Percentiles rank a stretch among this genome's conserved stretches.
These are phyloP conservation scores for Drosophila mimica DNA, from an alignment of 2,888 invertebrate species.

Conservation along the genomic window DNA sequence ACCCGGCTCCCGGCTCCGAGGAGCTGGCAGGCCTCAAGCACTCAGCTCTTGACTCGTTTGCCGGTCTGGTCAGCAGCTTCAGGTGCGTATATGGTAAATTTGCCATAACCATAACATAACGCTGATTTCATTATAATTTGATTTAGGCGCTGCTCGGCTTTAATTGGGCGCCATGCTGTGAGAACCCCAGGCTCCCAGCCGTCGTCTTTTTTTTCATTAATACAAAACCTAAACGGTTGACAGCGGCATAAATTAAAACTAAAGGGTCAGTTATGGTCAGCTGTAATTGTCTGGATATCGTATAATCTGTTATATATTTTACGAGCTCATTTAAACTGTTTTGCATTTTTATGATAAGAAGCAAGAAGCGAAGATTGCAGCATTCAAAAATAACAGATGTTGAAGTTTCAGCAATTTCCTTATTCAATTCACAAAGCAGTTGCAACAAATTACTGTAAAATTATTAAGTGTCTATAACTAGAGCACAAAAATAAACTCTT, in stretches of 20 bases:
- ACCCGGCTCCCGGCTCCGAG: not conserved
- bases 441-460: not conserved
- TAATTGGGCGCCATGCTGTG: slow-evolving; percentile 80
- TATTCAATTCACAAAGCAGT: too few species aligned
- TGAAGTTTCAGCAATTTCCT: too few species aligned
- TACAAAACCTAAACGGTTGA: slow-evolving; percentile 14
- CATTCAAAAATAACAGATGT: not conserved
- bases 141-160: slow-evolving; percentile 75
- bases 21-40: slow-evolving; percentile 23
- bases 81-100: slow-evolving; percentile 80
- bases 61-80: slow-evolving; percentile 19
- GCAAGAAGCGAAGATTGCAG: not conserved
- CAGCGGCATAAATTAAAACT: slow-evolving; percentile 20
- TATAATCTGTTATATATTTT: not conserved
- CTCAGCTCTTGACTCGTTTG: slow-evolving; percentile 13
- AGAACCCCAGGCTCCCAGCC: slow-evolving; percentile 58
- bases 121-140: slow-evolving; percentile 78
- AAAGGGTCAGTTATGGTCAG: slow-evolving; percentile 22
- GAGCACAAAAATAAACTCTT: not conserved
- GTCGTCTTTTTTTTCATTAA: slow-evolving; percentile 17
- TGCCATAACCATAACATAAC: slow-evolving; percentile 82
- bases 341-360: not conserved
- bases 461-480: not conserved
- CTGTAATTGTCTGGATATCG: not conserved
- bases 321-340: not conserved